Evolutionary conservation across 2,113 vertebrate species (phyloP).

Genomic region (Anseranas semipalmata): DNA sequence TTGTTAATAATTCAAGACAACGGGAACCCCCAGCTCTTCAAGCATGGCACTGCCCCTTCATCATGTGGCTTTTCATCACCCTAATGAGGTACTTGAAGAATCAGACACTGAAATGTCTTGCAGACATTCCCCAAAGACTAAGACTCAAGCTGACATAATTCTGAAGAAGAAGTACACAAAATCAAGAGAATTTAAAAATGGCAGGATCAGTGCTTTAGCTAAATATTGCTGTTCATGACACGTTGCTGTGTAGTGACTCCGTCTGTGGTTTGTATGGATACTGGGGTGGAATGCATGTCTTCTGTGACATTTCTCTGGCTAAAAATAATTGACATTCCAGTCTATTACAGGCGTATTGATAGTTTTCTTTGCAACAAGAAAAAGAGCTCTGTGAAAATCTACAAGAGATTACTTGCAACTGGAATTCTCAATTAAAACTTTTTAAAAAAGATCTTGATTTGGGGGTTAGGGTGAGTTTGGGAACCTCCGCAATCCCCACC

Average conservation of each 20-base stretch:
- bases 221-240: neutral
- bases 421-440: neutral
- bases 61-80: conserved; percentile 70
- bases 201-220: neutral
- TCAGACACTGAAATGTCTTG: conserved; percentile 60
- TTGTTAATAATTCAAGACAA: conserved; percentile 82
- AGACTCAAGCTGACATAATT: conserved; percentile 26
- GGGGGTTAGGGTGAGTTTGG: neutral
- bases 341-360: neutral
- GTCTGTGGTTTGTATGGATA: neutral
- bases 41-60: conserved; percentile 66
- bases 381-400: neutral
- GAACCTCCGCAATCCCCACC: neutral
- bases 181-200: neutral
- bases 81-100: conserved; percentile 73
- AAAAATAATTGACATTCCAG: neutral
- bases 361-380: neutral
- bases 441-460: neutral
- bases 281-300: neutral
- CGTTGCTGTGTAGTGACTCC: neutral
- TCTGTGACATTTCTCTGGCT: neutral
- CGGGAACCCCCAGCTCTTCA: conserved; percentile 73
- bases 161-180: conserved; percentile 7
- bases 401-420: neutral
- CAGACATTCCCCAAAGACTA: conserved; percentile 56